Percentiles rank a stretch among this genome's conserved stretches.
phyloP scores from a whole-genome alignment of 1,140 invertebrate species.

The Oryctes rhinoceros region DNA sequence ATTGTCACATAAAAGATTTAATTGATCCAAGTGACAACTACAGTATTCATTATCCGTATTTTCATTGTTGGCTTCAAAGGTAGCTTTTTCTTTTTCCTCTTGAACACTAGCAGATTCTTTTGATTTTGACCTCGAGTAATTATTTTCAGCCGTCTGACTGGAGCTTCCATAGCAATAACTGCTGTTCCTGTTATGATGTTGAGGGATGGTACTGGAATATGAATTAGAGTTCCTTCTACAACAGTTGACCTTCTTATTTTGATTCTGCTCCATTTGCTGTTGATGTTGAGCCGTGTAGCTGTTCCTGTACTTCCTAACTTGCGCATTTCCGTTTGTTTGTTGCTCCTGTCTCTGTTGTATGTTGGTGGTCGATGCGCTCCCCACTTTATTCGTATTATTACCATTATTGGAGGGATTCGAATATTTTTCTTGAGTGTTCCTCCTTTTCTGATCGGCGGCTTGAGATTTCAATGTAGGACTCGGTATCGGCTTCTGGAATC shows the following conservation, averaged over 20 bases:
- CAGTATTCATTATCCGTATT: slow-evolving; percentile 18
- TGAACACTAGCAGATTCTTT: not conserved
- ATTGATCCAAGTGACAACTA: not conserved
- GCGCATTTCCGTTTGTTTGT: not conserved
- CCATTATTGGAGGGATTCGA: not conserved
- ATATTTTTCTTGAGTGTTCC: not conserved
- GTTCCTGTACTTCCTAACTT: not conserved
- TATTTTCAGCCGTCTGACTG: not conserved
- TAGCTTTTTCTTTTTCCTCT: not conserved
- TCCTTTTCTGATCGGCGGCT: slow-evolving; percentile 18
- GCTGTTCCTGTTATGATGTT: not conserved
- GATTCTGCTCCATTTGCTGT: not conserved
- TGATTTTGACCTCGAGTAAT: too few relatives aligned
- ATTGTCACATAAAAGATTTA: not conserved
- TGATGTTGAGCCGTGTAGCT: not conserved
- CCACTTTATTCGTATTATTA: not conserved
- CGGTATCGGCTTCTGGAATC: slow-evolving; percentile 7
- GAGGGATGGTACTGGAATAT: not conserved
- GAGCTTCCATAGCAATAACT: not conserved
- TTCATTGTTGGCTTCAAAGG: not conserved
- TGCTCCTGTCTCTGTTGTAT: slow-evolving; percentile 13
- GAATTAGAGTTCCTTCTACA: not conserved
- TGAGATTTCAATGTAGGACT: not conserved
- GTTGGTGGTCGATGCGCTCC: not conserved
- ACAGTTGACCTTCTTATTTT: not conserved